These are phyloP conservation scores for Rhagoletis pomonella DNA, from an alignment of 1,140 invertebrate genomes.

Conservation along the genomic window DNA sequence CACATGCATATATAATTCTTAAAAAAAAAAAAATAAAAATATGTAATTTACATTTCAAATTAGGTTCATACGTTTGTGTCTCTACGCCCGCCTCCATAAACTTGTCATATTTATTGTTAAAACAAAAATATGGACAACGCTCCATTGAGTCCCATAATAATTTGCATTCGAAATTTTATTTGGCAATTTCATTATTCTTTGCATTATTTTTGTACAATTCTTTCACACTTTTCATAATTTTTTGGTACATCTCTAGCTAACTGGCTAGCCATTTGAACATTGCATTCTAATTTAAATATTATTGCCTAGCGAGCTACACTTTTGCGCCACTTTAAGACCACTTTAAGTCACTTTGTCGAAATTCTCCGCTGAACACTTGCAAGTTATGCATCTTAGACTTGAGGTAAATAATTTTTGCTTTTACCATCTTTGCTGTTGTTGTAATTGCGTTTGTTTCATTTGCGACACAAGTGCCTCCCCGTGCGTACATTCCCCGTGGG, in stretches of 20 bases:
- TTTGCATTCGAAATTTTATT: slow-evolving; percentile 47
- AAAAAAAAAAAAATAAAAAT: too few relatives aligned
- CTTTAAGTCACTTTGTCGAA: slow-evolving; percentile 2
- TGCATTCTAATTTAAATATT: slow-evolving; percentile 45
- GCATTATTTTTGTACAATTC: background rate
- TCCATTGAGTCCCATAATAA: slow-evolving; percentile 11
- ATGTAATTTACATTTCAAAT: too few relatives aligned
- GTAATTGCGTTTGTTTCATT: slow-evolving; percentile 34
- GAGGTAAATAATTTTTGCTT: background rate
- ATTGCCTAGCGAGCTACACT: background rate
- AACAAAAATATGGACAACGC: background rate
- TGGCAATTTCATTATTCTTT: background rate
- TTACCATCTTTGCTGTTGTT: slow-evolving; percentile 1
- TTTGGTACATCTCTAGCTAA: background rate
- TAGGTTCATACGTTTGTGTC: too few relatives aligned
- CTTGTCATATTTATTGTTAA: too few relatives aligned
- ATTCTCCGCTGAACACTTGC: slow-evolving; percentile 17
- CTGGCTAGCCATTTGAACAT: background rate
- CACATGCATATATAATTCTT: too few relatives aligned
- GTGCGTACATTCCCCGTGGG: slow-evolving; percentile 18
- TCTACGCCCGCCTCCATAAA: too few relatives aligned
- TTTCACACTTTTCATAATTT: background rate
- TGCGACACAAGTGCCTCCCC: background rate
- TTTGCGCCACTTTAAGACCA: slow-evolving; percentile 26
- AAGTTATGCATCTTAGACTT: slow-evolving; percentile 13